Conservation (phyloP, 2,888 invertebrate species). For the Alitta virens region DNA sequence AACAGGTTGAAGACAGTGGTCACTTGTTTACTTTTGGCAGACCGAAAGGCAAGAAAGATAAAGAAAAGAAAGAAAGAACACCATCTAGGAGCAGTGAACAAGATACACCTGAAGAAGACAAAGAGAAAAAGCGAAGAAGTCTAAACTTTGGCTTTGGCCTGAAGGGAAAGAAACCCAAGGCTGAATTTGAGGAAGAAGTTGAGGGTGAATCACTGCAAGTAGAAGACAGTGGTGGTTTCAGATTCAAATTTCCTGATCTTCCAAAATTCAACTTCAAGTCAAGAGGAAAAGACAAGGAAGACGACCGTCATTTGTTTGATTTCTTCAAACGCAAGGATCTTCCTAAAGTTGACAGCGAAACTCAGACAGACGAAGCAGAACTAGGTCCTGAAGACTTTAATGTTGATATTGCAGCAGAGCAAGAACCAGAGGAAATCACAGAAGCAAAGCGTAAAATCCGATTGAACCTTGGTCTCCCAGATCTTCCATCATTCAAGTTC, state of each 20-base stretch:
- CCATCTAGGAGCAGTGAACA: background rate
- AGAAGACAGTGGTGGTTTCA: background rate
- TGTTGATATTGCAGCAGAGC: background rate
- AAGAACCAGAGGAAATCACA: background rate
- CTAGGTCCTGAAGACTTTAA: background rate
- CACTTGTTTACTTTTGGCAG: too few relatives aligned
- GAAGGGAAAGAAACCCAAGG: background rate
- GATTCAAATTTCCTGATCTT: background rate
- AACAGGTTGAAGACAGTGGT: too few relatives aligned
- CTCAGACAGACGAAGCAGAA: background rate
- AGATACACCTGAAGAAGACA: background rate
- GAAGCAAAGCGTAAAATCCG: background rate
- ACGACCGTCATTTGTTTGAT: too few relatives aligned
- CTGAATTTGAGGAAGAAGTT: background rate
- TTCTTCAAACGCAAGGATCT: too few relatives aligned
- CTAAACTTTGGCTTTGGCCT: background rate
- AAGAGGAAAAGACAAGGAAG: too few relatives aligned
- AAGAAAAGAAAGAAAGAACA: too few relatives aligned
- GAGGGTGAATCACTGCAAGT: background rate
- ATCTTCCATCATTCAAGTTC: too few relatives aligned
- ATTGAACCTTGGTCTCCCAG: background rate
- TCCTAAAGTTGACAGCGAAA: background rate
- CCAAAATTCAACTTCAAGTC: too few relatives aligned
- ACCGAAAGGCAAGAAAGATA: too few relatives aligned
- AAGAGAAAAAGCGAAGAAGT: background rate